Evolutionary conservation across 2,113 vertebrate species (phyloP).

Genomic region (Eurystomus gularis): DNA sequence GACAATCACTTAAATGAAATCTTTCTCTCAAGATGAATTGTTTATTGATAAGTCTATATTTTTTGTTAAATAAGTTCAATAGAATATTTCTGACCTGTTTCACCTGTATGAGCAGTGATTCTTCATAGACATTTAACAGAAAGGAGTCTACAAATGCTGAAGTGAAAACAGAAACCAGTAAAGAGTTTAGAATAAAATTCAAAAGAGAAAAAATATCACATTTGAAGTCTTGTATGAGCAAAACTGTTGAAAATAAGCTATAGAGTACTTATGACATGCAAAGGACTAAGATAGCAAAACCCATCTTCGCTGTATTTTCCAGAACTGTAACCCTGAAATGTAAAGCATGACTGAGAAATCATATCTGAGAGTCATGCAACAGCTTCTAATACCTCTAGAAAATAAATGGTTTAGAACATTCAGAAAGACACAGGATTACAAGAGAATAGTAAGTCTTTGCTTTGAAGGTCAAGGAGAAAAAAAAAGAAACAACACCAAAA

Average conservation of each 20-base stretch:
- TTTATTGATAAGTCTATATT: neutral
- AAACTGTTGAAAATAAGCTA: neutral
- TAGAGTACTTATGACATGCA: neutral
- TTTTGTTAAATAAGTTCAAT: neutral
- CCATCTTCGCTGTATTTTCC: neutral
- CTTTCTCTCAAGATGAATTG: neutral
- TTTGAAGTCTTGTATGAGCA: neutral
- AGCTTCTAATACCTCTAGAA: neutral
- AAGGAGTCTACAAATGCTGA: neutral
- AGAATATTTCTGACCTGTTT: neutral
- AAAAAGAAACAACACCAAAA: rapidly evolving
- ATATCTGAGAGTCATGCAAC: neutral
- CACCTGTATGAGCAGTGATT: neutral
- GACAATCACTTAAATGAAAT: neutral
- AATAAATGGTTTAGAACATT: neutral
- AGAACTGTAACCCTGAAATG: neutral
- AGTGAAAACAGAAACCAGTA: neutral
- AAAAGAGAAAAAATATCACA: neutral
- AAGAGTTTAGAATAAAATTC: neutral
- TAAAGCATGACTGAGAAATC: neutral
- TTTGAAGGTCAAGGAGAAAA: neutral
- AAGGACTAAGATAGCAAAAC: neutral
- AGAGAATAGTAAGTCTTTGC: neutral
- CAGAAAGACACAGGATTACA: neutral
- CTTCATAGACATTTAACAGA: neutral